Conservation (phyloP, 2,888 invertebrate species). For the Pharmacophagus antenor region DNA sequence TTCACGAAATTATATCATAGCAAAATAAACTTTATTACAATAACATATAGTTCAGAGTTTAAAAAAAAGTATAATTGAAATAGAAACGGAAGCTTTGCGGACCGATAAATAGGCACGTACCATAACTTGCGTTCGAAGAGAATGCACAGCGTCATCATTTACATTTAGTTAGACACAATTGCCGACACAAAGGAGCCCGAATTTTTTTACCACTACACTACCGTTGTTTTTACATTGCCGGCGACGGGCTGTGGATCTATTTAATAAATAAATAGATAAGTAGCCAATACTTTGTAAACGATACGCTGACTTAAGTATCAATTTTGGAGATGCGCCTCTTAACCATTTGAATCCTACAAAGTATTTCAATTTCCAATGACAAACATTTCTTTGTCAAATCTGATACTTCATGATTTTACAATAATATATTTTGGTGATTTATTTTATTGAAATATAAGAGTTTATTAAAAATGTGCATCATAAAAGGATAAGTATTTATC, state of each 20-base stretch:
- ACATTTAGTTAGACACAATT: slow-evolving; percentile 44
- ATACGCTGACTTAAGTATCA: slow-evolving; percentile 52
- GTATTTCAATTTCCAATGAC: too few relatives aligned
- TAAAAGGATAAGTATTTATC: too few relatives aligned
- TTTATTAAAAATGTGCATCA: too few relatives aligned
- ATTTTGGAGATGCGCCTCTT: slow-evolving; percentile 33
- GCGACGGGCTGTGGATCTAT: slow-evolving; percentile 50
- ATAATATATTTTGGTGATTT: too few relatives aligned
- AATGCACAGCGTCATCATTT: slow-evolving; percentile 56
- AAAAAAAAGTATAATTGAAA: neutral
- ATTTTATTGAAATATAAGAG: too few relatives aligned
- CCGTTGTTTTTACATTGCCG: slow-evolving; percentile 49
- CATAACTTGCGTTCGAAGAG: slow-evolving; percentile 33
- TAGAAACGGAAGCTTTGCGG: slow-evolving; percentile 16
- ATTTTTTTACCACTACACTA: slow-evolving; percentile 47
- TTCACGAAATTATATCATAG: neutral
- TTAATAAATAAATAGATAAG: slow-evolving; percentile 75
- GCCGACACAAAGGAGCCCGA: slow-evolving; percentile 40
- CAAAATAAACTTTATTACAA: neutral
- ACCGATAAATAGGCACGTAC: slow-evolving; percentile 41
- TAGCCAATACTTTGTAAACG: slow-evolving; percentile 64
- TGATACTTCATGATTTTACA: too few relatives aligned
- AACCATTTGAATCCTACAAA: too few relatives aligned
- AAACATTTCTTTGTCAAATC: too few relatives aligned
- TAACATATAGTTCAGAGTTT: neutral